phyloP scores from a whole-genome alignment of 37 sponge, comb jelly and placozoan genomes.

The Aplysina aerophoba region DNA sequence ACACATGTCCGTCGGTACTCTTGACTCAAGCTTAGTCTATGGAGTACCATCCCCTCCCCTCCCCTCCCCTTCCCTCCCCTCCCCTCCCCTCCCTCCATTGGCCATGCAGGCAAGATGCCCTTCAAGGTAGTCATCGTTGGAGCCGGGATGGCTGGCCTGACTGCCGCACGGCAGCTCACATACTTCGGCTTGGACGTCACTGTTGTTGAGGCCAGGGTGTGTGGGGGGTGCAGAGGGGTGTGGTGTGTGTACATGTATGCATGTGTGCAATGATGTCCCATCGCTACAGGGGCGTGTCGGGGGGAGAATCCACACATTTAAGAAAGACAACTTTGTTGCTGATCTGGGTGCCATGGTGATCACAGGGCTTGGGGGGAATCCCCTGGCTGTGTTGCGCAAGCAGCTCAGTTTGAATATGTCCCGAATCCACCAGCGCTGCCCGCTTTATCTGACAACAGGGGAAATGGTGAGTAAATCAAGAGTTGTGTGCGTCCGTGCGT shows the following conservation, averaged over 20 bases:
- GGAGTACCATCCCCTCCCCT: background rate
- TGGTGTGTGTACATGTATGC: conserved; percentile 16
- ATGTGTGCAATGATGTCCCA: no score
- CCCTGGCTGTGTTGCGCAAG: conserved; percentile 84
- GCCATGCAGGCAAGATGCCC: conserved; percentile 75
- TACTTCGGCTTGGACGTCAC: conserved; percentile 94
- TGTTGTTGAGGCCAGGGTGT: conserved; percentile 91
- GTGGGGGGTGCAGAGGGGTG: conserved; percentile 15
- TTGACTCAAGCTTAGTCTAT: background rate
- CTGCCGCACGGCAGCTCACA: conserved; percentile 93
- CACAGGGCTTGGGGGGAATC: conserved; percentile 99
- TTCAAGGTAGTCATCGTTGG: conserved; percentile 96
- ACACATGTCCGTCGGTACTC: background rate
- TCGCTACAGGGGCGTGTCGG: conserved; percentile 87
- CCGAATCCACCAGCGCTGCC: conserved; percentile 91
- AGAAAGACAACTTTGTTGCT: conserved; percentile 77
- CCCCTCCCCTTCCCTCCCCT: background rate
- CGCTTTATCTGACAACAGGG: conserved; percentile 95
- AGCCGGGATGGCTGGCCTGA: conserved; percentile 92
- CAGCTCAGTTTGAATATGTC: conserved; percentile 88
- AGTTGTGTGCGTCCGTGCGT: no score
- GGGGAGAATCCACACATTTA: conserved; percentile 92
- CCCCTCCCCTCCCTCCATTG: background rate
- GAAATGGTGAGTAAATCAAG: conserved; percentile 39
- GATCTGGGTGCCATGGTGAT: conserved; percentile 99